Conservation (phyloP, 2,797 vertebrate genomes). For the Stomatorhinus walkeri region DNA sequence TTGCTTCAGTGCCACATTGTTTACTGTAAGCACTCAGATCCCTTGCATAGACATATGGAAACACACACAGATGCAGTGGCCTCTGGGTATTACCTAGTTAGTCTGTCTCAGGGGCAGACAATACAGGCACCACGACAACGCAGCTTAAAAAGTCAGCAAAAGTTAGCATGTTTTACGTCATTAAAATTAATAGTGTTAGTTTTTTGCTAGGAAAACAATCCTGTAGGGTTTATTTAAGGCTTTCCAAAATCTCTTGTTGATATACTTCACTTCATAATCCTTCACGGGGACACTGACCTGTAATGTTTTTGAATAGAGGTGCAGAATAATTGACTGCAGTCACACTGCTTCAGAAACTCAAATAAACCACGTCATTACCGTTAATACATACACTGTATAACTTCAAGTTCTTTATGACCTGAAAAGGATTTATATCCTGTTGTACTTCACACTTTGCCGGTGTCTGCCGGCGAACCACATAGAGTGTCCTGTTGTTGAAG, state of each 20-base stretch:
- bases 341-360: neutral
- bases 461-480: conserved; percentile 42
- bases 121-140: neutral
- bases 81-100: neutral
- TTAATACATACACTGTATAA: neutral
- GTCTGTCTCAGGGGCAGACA: neutral
- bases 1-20: conserved; percentile 44
- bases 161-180: neutral
- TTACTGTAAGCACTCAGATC: conserved; percentile 40
- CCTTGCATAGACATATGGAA: conserved; percentile 19
- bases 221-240: conserved; percentile 28
- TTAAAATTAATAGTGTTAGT: neutral
- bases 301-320: neutral
- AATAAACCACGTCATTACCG: neutral
- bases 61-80: conserved; percentile 7
- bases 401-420: neutral
- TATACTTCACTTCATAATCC: neutral
- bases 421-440: neutral
- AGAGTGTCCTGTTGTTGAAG: conserved; percentile 43
- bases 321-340: neutral
- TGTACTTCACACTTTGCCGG: neutral
- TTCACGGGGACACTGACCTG: neutral
- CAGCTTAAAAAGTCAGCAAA: neutral
- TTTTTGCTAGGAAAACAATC: conserved; percentile 33
- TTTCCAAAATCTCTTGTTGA: conserved; percentile 1